Evolutionary conservation across 2,888 invertebrate genomes (phyloP).

Genomic region (Caenorhabditis sulstoni): DNA sequence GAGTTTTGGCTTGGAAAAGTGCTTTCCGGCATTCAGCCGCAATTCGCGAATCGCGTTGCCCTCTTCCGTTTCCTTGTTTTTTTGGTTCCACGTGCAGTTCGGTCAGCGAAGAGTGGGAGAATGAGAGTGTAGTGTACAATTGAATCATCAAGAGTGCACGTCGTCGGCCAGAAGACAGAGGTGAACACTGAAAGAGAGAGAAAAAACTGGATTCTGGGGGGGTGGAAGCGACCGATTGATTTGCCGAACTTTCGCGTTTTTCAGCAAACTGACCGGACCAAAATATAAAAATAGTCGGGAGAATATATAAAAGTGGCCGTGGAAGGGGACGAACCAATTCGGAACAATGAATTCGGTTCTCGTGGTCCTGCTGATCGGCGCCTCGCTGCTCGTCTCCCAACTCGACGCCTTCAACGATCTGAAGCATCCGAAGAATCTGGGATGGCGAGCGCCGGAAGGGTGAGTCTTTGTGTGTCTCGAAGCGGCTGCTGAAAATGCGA

Average conservation of each 20-base stretch:
- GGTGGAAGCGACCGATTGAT: background rate
- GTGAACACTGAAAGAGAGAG: background rate
- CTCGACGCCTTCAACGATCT: background rate
- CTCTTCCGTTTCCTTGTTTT: too few species aligned
- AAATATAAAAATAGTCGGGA: background rate
- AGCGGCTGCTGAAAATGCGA: background rate
- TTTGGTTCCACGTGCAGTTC: too few species aligned
- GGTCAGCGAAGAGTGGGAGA: too few species aligned
- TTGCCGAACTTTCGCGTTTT: conserved; percentile 16
- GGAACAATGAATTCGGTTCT: conserved; percentile 4
- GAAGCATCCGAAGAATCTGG: conserved; percentile 47
- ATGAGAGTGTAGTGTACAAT: too few species aligned
- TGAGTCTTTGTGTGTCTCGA: background rate
- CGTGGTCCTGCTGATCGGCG: background rate
- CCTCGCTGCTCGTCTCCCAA: background rate
- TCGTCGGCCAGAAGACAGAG: too few species aligned
- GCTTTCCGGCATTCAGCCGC: too few species aligned
- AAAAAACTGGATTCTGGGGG: background rate
- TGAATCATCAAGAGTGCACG: too few species aligned
- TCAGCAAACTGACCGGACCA: conserved; percentile 7
- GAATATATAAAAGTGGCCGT: background rate
- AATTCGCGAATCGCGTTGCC: too few species aligned
- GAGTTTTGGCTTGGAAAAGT: too few species aligned
- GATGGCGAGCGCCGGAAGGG: conserved; percentile 43
- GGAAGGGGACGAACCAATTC: conserved; percentile 10